These are phyloP conservation scores for Scortum barcoo DNA, from an alignment of 2,113 vertebrate genomes.

Conservation along the genomic window DNA sequence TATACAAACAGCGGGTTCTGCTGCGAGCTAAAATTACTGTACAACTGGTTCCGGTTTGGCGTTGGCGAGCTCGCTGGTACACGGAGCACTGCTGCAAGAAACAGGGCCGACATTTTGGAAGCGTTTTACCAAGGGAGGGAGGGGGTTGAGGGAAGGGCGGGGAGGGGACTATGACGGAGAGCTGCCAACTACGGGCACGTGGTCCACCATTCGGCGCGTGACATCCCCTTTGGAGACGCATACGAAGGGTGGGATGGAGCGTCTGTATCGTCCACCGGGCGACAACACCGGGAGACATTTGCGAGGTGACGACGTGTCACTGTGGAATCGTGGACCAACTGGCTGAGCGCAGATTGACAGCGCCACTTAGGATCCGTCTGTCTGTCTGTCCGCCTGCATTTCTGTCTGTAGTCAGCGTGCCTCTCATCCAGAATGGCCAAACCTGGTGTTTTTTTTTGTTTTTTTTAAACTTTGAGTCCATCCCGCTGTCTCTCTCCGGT, in stretches of 20 bases:
- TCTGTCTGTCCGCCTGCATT: conserved; percentile 13
- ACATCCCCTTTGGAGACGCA: conserved; percentile 42
- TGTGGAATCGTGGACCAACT: conserved; percentile 52
- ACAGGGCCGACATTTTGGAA: conserved; percentile 45
- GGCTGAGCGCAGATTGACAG: conserved; percentile 38
- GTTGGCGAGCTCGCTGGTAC: conserved; percentile 2
- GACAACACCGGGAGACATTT: conserved; percentile 11
- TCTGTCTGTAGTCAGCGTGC: conserved; percentile 45
- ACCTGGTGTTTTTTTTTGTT: conserved; percentile 38
- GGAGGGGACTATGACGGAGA: conserved; percentile 39
- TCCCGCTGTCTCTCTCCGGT: conserved; percentile 41
- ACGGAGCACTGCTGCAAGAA: conserved; percentile 35
- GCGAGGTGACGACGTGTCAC: conserved; percentile 32
- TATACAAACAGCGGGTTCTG: conserved; percentile 24
- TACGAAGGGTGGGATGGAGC: conserved; percentile 52
- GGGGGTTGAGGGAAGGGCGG: conserved; percentile 15
- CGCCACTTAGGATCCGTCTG: conserved; percentile 6
- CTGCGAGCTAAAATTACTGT: conserved; percentile 40
- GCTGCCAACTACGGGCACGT: conserved; percentile 54
- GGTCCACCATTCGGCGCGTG: conserved; percentile 4
- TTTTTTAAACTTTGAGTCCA: too few species aligned
- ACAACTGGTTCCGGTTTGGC: conserved; percentile 59
- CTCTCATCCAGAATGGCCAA: conserved; percentile 24
- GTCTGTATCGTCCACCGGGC: conserved; percentile 31
- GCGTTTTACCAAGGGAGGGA: conserved; percentile 27